Evolutionary conservation across 1,140 invertebrate species (phyloP), one percentile per base, ranked within the genome.

Genomic region (Linepithema humile): DNA sequence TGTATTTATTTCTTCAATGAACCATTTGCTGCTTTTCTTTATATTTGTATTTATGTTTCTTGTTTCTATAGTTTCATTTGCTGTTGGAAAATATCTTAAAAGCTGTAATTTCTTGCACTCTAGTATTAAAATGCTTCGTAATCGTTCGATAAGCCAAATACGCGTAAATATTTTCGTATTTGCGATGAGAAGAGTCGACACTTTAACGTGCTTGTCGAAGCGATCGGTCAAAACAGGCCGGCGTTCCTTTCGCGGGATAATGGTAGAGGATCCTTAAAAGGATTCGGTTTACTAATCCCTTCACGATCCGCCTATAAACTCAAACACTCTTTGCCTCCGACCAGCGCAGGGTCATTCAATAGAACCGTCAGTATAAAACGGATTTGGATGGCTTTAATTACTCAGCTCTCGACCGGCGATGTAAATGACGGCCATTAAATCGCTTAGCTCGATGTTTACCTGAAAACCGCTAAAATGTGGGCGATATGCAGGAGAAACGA

Each of bases 341-440:
- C 83, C 70, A 45, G 43, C 43, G 20, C 72, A 78, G 78, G 78
- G 74, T 82, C 83, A 85, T 88, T 86, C 88, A 90, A 85, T 86
- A 74, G 85, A 90, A 74, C 74, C 72, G 57, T 48, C 62, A 38
- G 89, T 82, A 89, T 90, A 89, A 91, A 91, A 91, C 84, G 75
- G 82, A 75, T 80, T 85, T 82, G 90, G 88, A 90, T 88, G 77
- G 89, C 85, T 92, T 91, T 92, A 91, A 92, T 92, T 92, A 88
- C 91, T 90, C 86, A 91, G 91, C 91, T 90, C 90, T 92, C 85
- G 70, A 90, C 83, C 75, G 73, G 72, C 90, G 87, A 89, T 91
- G 90, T 91, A 90, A 91, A 91, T 91, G 90, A 89, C 85, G 70
- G 69, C 89, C 87, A 90, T 91, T 89, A 90, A 91, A 90, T 90